These are phyloP conservation scores for Bettongia penicillata DNA, from an alignment of 2,113 vertebrate species.

Conservation along the genomic window DNA sequence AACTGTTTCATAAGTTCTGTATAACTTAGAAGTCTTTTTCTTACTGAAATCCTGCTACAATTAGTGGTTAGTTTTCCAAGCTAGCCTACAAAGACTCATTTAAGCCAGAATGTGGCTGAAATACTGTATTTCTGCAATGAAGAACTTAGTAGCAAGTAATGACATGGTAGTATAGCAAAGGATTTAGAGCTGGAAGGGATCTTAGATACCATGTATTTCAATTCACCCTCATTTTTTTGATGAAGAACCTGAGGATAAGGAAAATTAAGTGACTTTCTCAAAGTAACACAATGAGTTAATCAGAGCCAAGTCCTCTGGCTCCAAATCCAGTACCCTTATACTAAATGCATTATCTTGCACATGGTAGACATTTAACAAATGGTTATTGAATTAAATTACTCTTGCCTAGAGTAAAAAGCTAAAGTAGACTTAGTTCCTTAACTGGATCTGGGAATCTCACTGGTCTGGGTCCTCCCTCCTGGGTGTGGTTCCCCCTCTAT, in stretches of 20 bases:
- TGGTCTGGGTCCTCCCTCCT: background rate
- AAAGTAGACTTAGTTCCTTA: background rate
- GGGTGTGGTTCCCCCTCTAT: background rate
- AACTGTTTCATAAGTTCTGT: background rate
- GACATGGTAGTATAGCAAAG: background rate
- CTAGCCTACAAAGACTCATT: background rate
- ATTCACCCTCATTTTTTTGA: background rate
- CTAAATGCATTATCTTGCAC: background rate
- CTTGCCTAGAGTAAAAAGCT: background rate
- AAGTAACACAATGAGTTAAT: background rate
- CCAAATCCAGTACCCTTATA: background rate
- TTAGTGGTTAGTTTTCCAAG: background rate
- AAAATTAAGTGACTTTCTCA: background rate
- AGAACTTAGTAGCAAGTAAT: background rate
- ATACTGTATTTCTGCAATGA: background rate
- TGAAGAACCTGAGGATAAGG: background rate
- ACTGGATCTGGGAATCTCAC: background rate
- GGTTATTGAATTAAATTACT: background rate
- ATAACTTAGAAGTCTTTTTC: background rate
- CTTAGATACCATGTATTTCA: background rate
- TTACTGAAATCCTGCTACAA: background rate
- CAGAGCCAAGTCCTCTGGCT: background rate
- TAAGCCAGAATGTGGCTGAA: background rate
- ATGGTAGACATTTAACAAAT: background rate
- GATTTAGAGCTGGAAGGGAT: background rate